phyloP scores from a whole-genome alignment of 2,113 vertebrate species.

The Hemicordylus capensis region DNA sequence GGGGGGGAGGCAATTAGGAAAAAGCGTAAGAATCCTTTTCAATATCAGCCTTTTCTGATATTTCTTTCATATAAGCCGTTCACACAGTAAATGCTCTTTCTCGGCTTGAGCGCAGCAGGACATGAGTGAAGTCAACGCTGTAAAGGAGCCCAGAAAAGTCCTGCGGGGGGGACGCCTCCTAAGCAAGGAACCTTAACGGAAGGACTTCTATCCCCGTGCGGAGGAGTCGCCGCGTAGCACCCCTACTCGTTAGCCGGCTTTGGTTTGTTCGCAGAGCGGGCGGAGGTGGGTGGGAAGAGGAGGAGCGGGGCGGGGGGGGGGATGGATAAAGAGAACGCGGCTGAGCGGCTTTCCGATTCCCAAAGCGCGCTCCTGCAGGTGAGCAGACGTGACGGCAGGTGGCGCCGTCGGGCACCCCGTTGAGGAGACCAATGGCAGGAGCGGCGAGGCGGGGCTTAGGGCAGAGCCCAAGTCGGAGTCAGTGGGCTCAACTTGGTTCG shows the following conservation, averaged over 20 bases:
- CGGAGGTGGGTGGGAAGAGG: not conserved
- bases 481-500: not conserved
- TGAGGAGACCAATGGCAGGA: not conserved
- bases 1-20: not conserved
- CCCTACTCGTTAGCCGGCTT: not conserved
- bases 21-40: too few relatives aligned
- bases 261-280: not conserved
- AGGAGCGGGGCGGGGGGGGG: not conserved
- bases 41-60: too few relatives aligned
- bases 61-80: not conserved
- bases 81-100: too few relatives aligned
- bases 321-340: too few relatives aligned
- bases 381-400: fast-evolving
- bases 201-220: not conserved
- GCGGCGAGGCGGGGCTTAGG: slow-evolving; percentile 34
- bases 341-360: too few relatives aligned
- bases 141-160: not conserved
- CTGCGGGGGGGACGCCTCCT: not conserved
- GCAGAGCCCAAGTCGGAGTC: not conserved
- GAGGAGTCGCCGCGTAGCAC: not conserved
- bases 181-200: not conserved
- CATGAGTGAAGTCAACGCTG: too few relatives aligned
- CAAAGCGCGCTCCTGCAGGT: not conserved
- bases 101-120: too few relatives aligned
- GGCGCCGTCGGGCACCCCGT: not conserved